Percentiles rank a stretch among this genome's conserved stretches.
Conservation (phyloP, 2,797 vertebrate genomes). For the Thamnophis elegans region DNA sequence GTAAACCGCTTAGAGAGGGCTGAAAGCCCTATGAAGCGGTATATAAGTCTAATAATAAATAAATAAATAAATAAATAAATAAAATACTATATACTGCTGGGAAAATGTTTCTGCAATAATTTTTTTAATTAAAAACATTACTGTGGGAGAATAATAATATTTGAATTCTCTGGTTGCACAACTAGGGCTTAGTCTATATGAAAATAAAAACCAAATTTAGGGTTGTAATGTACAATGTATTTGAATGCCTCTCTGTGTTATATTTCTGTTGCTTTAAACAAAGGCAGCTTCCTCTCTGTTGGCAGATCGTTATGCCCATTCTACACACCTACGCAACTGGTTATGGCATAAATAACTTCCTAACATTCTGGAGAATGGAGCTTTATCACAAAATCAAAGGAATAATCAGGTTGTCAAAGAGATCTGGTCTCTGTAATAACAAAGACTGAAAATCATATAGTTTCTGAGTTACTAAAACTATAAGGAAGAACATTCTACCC, state of each 20-base stretch:
- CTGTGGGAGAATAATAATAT: not conserved
- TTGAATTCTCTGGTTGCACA: not conserved
- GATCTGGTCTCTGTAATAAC: not conserved
- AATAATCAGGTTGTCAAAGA: not conserved
- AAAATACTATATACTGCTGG: not conserved
- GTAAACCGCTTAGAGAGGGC: too few relatives aligned
- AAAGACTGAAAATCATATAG: not conserved
- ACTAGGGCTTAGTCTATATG: not conserved
- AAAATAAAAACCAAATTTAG: not conserved
- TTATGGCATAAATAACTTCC: not conserved
- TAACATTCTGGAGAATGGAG: not conserved
- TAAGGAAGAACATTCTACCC: not conserved
- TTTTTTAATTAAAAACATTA: not conserved
- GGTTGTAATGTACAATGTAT: not conserved
- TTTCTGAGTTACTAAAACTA: not conserved
- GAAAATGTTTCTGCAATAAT: not conserved
- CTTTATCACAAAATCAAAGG: not conserved
- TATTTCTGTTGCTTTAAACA: slow-evolving; percentile 17
- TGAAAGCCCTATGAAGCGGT: too few relatives aligned
- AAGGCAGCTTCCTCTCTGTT: not conserved
- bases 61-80: too few relatives aligned
- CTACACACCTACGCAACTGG: not conserved
- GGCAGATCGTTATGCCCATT: slow-evolving; percentile 9
- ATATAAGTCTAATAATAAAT: too few relatives aligned
- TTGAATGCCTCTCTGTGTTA: not conserved